These are phyloP conservation scores for Lichenostomus cassidix DNA, from an alignment of 2,113 vertebrate species.

Conservation along the genomic window DNA sequence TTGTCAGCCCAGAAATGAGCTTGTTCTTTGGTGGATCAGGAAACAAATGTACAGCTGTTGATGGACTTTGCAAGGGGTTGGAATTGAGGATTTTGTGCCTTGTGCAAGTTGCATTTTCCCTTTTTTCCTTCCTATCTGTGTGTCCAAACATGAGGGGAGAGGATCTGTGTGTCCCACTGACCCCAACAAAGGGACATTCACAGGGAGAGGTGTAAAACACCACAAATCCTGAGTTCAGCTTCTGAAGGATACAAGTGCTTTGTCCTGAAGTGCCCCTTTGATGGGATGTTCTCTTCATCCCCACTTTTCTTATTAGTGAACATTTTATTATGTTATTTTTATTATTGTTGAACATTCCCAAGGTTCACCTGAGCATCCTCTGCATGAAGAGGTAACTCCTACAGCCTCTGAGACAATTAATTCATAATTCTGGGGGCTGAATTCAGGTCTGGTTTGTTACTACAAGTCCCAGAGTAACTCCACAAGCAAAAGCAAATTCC, in stretches of 20 bases:
- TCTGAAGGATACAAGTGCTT: background rate
- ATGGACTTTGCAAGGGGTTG: background rate
- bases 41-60: background rate
- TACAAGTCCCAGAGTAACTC: background rate
- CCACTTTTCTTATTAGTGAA: background rate
- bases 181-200: background rate
- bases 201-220: background rate
- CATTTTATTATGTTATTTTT: background rate
- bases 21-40: background rate
- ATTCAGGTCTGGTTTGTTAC: background rate
- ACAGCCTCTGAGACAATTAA: background rate
- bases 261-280: background rate
- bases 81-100: background rate
- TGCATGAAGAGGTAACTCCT: background rate
- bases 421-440: background rate
- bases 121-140: background rate
- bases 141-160: fast-evolving
- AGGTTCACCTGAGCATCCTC: background rate
- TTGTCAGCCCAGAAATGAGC: background rate
- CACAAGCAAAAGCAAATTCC: background rate
- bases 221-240: background rate
- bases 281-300: background rate
- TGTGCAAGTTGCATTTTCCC: background rate
- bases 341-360: background rate
- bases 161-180: background rate